Percentiles rank a stretch among this genome's conserved stretches.
phyloP scores from a whole-genome alignment of 2,797 vertebrate genomes.

The Gila robusta region DNA sequence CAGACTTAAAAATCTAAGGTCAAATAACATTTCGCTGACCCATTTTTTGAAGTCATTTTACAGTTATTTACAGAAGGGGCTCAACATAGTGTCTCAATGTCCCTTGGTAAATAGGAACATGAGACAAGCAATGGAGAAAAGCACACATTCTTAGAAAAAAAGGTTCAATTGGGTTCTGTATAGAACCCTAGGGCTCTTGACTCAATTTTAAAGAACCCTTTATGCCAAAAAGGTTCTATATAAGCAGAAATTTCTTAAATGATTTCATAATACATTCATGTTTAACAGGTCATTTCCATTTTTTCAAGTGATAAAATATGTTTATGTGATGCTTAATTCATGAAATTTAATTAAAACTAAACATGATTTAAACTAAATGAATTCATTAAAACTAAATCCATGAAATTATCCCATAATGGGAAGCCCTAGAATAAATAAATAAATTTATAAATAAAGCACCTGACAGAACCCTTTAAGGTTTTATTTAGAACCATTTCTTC shows the following conservation, averaged over 20 bases:
- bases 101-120: background rate
- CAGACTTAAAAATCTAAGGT: constrained; percentile 62
- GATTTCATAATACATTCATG: background rate
- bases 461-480: background rate
- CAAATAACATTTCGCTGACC: constrained; percentile 56
- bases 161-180: background rate
- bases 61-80: constrained; percentile 54
- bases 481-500: background rate
- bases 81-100: constrained; percentile 2
- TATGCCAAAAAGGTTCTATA: background rate
- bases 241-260: background rate
- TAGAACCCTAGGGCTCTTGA: background rate
- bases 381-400: no score
- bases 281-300: background rate
- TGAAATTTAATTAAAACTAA: background rate
- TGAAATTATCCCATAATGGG: no score
- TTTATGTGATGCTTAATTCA: background rate
- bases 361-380: background rate
- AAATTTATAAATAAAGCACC: no score
- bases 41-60: constrained; percentile 52
- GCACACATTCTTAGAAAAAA: background rate
- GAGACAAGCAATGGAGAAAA: background rate
- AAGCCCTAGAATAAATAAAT: no score
- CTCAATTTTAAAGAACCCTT: background rate
- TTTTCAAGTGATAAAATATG: background rate